Percentiles rank a stretch among this genome's conserved stretches.
Conservation (phyloP, 2,888 invertebrate species). For the Orthonevra nobilis region DNA sequence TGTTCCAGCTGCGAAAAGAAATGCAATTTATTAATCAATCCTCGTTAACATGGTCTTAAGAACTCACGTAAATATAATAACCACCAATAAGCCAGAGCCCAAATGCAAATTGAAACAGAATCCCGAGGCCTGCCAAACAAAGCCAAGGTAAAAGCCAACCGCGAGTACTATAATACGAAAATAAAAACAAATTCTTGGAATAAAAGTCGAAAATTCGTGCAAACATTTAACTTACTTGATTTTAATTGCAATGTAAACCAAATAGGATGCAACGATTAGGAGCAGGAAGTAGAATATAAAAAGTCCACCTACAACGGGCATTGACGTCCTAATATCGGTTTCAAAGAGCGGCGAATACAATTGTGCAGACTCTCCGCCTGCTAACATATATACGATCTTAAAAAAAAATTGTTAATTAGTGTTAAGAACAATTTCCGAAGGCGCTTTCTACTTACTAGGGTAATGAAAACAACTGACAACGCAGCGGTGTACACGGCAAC, state of each 20-base stretch:
- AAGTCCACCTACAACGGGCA: constrained; percentile 85
- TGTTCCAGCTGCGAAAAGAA: constrained; percentile 85
- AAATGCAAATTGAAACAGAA: constrained; percentile 88
- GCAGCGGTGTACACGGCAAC: constrained; percentile 90
- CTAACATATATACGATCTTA: constrained; percentile 87
- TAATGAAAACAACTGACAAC: constrained; percentile 87
- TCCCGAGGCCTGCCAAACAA: constrained; percentile 84
- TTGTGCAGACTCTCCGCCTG: constrained; percentile 94
- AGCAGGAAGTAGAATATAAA: constrained; percentile 77
- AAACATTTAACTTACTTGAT: constrained; percentile 74
- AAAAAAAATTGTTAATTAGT: constrained; percentile 15
- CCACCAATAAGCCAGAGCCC: constrained; percentile 93
- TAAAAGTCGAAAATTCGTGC: constrained; percentile 79
- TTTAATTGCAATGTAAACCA: constrained; percentile 77
- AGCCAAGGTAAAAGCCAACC: constrained; percentile 93
- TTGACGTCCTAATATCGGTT: constrained; percentile 87
- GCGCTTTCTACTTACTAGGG: constrained; percentile 81
- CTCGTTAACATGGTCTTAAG: too few species aligned
- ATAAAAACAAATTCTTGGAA: constrained; percentile 90
- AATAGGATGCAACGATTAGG: constrained; percentile 82
- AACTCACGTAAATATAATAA: constrained; percentile 92
- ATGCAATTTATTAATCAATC: constrained; percentile 2
- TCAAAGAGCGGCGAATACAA: constrained; percentile 94
- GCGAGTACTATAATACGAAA: constrained; percentile 89
- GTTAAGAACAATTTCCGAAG: too few species aligned